Conservation (phyloP, 2,888 invertebrate species). For the Lasiommata megera region DNA sequence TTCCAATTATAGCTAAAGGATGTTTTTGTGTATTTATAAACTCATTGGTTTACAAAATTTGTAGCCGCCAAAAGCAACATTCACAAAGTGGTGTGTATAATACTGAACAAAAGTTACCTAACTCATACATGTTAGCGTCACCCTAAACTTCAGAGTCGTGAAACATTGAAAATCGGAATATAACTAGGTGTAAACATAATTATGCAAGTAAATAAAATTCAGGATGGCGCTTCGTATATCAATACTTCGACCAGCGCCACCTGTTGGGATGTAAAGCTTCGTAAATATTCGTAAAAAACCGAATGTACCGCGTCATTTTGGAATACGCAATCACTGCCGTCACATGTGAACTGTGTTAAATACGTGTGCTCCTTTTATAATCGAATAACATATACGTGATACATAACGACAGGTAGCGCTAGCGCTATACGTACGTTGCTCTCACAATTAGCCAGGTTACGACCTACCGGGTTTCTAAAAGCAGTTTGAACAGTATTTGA, state of each 20-base stretch:
- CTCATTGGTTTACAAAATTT: slow-evolving; percentile 10
- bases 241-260: slow-evolving; percentile 68
- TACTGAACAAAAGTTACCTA: background rate
- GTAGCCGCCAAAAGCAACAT: slow-evolving; percentile 33
- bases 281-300: slow-evolving; percentile 5
- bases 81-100: slow-evolving; percentile 23
- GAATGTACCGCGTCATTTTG: slow-evolving; percentile 20
- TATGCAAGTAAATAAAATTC: slow-evolving; percentile 44
- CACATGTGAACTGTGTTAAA: slow-evolving; percentile 38
- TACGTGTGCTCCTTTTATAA: slow-evolving; percentile 12
- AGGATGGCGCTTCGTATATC: slow-evolving; percentile 72
- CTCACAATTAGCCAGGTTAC: slow-evolving; percentile 31
- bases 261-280: slow-evolving; percentile 47
- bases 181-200: background rate
- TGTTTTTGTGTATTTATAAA: slow-evolving; percentile 24
- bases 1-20: background rate
- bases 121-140: slow-evolving; percentile 52
- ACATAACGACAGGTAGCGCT: slow-evolving; percentile 35
- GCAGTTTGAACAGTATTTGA: slow-evolving; percentile 59
- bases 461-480: slow-evolving; percentile 34
- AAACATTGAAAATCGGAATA: background rate
- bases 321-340: slow-evolving; percentile 71
- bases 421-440: slow-evolving; percentile 25
- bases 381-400: slow-evolving; percentile 9
- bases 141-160: slow-evolving; percentile 51